Conservation (phyloP, 2,113 vertebrate species). For the Oreochromis tanganicae region DNA sequence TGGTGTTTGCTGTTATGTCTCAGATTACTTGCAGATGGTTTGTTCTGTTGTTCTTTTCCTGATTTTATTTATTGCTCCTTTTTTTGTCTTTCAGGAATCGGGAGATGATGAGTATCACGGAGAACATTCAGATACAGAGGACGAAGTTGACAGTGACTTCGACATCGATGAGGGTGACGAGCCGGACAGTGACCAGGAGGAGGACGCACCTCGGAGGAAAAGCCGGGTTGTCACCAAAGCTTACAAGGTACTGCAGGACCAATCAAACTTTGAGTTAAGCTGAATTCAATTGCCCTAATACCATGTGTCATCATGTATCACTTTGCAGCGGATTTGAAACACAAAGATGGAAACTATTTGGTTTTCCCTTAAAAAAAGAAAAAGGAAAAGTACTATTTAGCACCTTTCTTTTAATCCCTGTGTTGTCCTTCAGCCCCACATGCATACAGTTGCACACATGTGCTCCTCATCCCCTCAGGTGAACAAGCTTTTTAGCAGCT, state of each 20-base stretch:
- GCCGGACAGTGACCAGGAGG: slow-evolving; percentile 88
- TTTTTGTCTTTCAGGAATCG: slow-evolving; percentile 75
- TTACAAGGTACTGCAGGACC: slow-evolving; percentile 76
- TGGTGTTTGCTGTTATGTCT: neutral
- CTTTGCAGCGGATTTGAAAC: neutral
- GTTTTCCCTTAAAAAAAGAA: neutral
- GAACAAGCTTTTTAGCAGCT: neutral
- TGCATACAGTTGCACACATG: neutral
- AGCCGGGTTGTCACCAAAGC: slow-evolving; percentile 88
- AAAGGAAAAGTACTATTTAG: neutral
- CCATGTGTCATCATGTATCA: neutral
- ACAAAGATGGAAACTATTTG: neutral
- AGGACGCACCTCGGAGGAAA: slow-evolving; percentile 84
- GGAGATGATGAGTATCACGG: slow-evolving; percentile 94
- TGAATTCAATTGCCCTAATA: neutral
- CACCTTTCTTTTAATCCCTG: rapidly evolving
- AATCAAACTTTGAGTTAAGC: neutral
- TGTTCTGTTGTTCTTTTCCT: neutral
- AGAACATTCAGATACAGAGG: slow-evolving; percentile 92
- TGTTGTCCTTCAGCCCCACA: neutral
- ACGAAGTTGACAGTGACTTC: slow-evolving; percentile 95
- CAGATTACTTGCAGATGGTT: neutral
- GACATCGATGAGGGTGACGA: slow-evolving; percentile 96
- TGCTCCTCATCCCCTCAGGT: neutral
- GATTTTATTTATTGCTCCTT: neutral